Conservation (phyloP, 2,888 invertebrate genomes). For the Sinohyriopsis cumingii region DNA sequence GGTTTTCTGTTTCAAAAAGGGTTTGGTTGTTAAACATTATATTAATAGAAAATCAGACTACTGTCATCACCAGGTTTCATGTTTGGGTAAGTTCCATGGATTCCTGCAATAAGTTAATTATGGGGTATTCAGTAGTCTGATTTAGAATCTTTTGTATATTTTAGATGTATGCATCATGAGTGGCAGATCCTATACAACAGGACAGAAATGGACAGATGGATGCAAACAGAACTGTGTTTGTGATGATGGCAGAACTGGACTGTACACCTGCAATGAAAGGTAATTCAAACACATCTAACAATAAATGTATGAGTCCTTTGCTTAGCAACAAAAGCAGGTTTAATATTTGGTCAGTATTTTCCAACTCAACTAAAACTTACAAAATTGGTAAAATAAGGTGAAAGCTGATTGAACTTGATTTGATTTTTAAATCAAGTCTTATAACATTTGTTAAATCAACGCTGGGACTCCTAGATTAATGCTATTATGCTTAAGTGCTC, state of each 20-base stretch:
- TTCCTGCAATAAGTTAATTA: background rate
- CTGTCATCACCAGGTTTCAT: background rate
- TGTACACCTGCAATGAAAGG: slow-evolving; percentile 54
- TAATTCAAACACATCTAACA: slow-evolving; percentile 9
- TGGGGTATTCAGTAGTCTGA: background rate
- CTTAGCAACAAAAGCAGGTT: too few relatives aligned
- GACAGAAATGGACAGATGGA: slow-evolving; percentile 57
- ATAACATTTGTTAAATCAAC: too few relatives aligned
- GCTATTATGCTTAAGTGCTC: too few relatives aligned
- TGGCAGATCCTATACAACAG: slow-evolving; percentile 49
- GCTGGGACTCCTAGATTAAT: too few relatives aligned
- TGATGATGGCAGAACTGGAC: slow-evolving; percentile 47
- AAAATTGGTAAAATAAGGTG: too few relatives aligned
- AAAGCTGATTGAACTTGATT: too few relatives aligned
- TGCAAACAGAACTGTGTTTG: slow-evolving; percentile 54
- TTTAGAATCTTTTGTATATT: background rate
- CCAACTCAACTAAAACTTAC: too few relatives aligned
- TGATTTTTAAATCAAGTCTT: too few relatives aligned
- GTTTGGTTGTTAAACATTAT: too few relatives aligned
- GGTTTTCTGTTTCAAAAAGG: too few relatives aligned
- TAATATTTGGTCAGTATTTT: too few relatives aligned
- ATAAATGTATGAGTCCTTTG: too few relatives aligned
- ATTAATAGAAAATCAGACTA: background rate
- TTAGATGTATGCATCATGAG: slow-evolving; percentile 51
- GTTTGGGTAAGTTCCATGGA: background rate